Evolutionary conservation across 2,113 vertebrate species (phyloP).

Genomic region (Zapus hudsonius): DNA sequence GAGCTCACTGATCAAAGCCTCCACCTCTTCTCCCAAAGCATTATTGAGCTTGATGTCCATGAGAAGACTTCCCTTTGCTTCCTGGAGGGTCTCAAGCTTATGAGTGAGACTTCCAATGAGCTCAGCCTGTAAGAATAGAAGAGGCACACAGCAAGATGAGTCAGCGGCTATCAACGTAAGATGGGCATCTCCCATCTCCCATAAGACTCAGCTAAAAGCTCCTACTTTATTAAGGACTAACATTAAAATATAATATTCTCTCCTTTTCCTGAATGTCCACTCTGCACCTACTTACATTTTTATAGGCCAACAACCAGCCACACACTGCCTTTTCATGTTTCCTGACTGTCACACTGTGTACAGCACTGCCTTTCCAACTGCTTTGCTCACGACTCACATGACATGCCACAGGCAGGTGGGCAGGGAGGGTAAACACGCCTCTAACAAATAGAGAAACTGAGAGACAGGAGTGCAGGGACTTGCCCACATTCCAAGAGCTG

Average conservation of each 20-base stretch:
- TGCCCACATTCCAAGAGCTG: not conserved
- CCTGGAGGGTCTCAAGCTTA: constrained; percentile 89
- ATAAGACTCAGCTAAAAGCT: not conserved
- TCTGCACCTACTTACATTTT: not conserved
- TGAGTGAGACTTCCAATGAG: constrained; percentile 91
- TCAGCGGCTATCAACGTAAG: fast-evolving
- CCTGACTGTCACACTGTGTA: not conserved
- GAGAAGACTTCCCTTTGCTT: constrained; percentile 89
- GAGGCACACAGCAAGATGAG: constrained; percentile 43
- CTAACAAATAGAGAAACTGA: not conserved
- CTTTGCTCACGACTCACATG: not conserved
- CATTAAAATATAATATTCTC: not conserved
- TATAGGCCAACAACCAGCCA: not conserved
- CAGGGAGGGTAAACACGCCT: not conserved
- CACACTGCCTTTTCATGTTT: not conserved
- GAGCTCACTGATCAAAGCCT: constrained; percentile 87
- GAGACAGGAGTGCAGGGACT: not conserved
- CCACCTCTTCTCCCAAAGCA: constrained; percentile 88
- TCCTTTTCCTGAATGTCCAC: not conserved
- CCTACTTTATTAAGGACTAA: not conserved
- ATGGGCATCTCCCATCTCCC: no score
- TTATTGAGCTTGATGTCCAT: constrained; percentile 90
- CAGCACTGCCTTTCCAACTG: not conserved
- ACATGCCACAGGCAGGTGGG: not conserved
- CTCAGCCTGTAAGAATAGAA: constrained; percentile 86